These are phyloP conservation scores for Pterostichus niger DNA, from an alignment of 2,888 invertebrate genomes.

Conservation along the genomic window DNA sequence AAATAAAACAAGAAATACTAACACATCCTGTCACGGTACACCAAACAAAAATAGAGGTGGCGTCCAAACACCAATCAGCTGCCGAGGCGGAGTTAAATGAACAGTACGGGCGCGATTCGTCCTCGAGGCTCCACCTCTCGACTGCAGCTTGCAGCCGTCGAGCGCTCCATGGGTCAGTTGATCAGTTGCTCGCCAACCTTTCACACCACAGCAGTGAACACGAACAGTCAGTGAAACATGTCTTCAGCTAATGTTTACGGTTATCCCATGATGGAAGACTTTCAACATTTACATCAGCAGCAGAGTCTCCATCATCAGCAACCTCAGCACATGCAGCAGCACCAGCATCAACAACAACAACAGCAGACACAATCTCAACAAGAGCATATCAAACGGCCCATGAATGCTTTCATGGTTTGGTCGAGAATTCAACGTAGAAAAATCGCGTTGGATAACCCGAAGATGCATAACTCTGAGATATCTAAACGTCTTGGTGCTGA, in stretches of 20 bases:
- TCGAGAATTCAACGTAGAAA: conserved; percentile 93
- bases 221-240: conserved; percentile 53
- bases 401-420: conserved; percentile 99
- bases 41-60: conserved; percentile 66
- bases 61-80: conserved; percentile 41
- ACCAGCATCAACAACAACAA: conserved; percentile 68
- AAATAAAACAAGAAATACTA: conserved; percentile 45
- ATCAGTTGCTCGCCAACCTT: conserved; percentile 55
- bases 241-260: conserved; percentile 72
- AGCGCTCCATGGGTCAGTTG: conserved; percentile 27
- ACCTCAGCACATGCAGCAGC: conserved; percentile 68
- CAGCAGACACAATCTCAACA: conserved; percentile 37
- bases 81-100: conserved; percentile 53
- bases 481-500: conserved; percentile 95
- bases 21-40: conserved; percentile 56
- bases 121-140: conserved; percentile 27
- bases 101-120: conserved; percentile 41
- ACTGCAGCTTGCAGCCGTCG: conserved; percentile 36
- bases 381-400: conserved; percentile 96
- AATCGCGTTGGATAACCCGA: conserved; percentile 96
- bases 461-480: conserved; percentile 94
- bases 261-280: conserved; percentile 74
- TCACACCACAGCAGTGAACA: conserved; percentile 17
- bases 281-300: conserved; percentile 70
- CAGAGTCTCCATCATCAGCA: conserved; percentile 69